Conservation (phyloP, 1,140 invertebrate species). For the Camponotus floridanus region DNA sequence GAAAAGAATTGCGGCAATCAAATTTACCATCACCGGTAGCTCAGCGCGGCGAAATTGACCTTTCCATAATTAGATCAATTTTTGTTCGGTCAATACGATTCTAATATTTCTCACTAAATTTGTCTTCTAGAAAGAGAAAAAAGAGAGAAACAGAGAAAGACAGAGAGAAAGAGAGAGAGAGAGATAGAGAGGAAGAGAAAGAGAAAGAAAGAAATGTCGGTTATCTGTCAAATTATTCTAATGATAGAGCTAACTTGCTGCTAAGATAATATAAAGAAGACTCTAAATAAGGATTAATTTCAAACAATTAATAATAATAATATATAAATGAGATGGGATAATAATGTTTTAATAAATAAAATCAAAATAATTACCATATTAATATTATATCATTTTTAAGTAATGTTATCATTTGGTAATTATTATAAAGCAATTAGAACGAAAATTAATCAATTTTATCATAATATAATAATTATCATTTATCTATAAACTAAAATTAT, state of each 20-base stretch:
- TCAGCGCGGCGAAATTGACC: slow-evolving; percentile 33
- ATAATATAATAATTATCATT: neutral
- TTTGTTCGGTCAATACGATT: neutral
- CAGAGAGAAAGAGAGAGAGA: too few relatives aligned
- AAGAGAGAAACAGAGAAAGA: too few relatives aligned
- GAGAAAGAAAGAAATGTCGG: neutral
- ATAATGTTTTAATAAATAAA: neutral
- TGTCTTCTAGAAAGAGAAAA: neutral
- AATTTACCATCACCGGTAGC: slow-evolving; percentile 35
- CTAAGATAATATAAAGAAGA: neutral
- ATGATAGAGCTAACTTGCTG: too few relatives aligned
- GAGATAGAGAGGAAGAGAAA: too few relatives aligned
- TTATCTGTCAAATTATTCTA: slow-evolving; percentile 30
- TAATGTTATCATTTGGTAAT: neutral
- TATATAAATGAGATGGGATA: neutral
- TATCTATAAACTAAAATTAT: neutral
- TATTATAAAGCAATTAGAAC: neutral
- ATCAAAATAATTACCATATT: neutral
- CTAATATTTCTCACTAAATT: neutral
- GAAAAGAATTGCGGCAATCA: slow-evolving; percentile 41
- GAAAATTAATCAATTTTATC: neutral
- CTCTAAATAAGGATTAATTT: neutral
- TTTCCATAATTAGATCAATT: slow-evolving; percentile 49
- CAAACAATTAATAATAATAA: too few relatives aligned
- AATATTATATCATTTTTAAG: neutral